phyloP scores from a whole-genome alignment of 2,888 invertebrate genomes.

The Xylota sylvarum region DNA sequence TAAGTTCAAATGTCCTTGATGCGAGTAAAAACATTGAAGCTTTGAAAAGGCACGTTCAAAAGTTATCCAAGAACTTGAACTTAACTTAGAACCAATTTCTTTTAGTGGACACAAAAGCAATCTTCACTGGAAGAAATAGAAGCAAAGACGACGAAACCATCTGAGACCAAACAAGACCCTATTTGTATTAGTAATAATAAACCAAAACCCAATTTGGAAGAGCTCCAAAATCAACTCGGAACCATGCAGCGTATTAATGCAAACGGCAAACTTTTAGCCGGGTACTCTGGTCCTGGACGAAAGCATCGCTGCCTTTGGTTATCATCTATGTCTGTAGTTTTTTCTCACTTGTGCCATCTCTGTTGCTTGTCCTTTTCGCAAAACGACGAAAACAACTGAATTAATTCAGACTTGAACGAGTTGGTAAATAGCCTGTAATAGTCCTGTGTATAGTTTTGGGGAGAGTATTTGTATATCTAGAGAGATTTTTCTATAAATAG shows the following conservation, averaged over 20 bases:
- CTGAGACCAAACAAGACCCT: slow-evolving; percentile 35
- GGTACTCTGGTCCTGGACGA: not conserved
- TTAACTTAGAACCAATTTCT: slow-evolving; percentile 44
- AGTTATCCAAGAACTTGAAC: slow-evolving; percentile 28
- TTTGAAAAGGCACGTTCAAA: not conserved
- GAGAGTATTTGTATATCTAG: not conserved
- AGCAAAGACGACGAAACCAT: slow-evolving; percentile 43
- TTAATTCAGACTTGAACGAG: slow-evolving; percentile 63
- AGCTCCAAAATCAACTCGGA: slow-evolving; percentile 64
- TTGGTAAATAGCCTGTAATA: slow-evolving; percentile 67
- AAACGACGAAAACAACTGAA: slow-evolving; percentile 56
- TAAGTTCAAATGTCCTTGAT: no score
- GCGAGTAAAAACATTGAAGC: not conserved
- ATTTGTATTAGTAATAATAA: slow-evolving; percentile 66
- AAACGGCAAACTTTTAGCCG: slow-evolving; percentile 62
- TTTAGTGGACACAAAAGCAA: slow-evolving; percentile 24
- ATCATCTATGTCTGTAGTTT: slow-evolving; percentile 42
- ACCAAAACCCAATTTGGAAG: slow-evolving; percentile 66
- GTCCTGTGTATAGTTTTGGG: slow-evolving; percentile 31
- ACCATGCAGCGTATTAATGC: slow-evolving; percentile 53
- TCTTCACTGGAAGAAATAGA: slow-evolving; percentile 26
- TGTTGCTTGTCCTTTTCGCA: slow-evolving; percentile 39
- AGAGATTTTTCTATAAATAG: slow-evolving; percentile 3
- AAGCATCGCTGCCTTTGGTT: slow-evolving; percentile 48
- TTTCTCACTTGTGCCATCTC: slow-evolving; percentile 14